These are phyloP conservation scores for Dascyllus trimaculatus DNA, from an alignment of 2,113 vertebrate genomes.

Conservation along the genomic window DNA sequence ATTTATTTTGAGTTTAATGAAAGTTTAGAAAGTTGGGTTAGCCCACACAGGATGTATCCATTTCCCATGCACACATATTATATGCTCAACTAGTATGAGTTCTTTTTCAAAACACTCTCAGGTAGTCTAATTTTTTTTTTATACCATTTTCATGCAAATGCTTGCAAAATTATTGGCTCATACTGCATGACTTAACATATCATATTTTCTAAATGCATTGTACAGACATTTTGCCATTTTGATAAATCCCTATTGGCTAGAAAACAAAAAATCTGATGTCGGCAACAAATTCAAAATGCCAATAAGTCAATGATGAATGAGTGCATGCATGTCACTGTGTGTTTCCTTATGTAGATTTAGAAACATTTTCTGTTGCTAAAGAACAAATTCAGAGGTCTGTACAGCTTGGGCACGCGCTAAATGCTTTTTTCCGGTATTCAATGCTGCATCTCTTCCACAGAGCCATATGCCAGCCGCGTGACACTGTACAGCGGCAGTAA, in stretches of 20 bases:
- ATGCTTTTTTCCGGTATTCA: not conserved
- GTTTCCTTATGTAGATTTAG: not conserved
- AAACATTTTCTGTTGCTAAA: not conserved
- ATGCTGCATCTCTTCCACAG: constrained; percentile 56
- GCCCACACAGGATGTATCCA: not conserved
- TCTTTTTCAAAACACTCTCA: not conserved
- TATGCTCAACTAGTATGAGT: not conserved
- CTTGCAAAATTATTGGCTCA: too few species aligned
- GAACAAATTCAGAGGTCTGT: not conserved
- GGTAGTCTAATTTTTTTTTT: too few species aligned
- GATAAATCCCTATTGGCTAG: not conserved
- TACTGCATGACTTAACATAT: too few species aligned
- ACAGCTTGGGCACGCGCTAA: not conserved
- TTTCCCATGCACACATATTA: not conserved
- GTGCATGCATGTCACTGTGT: not conserved
- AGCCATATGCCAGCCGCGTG: constrained; percentile 51
- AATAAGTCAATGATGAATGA: too few species aligned
- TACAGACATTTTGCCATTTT: not conserved
- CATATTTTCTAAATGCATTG: not conserved
- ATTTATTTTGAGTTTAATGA: not conserved
- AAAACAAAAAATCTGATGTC: too few species aligned
- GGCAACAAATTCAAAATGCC: too few species aligned
- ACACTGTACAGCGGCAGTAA: constrained; percentile 16
- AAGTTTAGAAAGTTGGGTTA: too few species aligned
- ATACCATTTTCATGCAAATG: not conserved